Conservation (phyloP, 1,140 invertebrate genomes). For the Temnothorax nylanderi region DNA sequence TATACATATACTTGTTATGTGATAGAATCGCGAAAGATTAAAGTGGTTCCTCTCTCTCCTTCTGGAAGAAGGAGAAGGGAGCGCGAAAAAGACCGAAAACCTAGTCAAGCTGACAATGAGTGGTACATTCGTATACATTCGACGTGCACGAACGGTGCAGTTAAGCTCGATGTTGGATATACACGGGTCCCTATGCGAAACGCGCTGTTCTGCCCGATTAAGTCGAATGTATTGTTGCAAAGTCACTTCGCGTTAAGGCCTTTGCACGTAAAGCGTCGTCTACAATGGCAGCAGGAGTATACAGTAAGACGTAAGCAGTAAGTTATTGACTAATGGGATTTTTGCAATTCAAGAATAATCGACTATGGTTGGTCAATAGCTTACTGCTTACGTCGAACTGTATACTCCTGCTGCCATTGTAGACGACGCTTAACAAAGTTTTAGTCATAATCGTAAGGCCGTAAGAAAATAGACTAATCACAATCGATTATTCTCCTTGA, state of each 20-base stretch:
- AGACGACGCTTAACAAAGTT: too few relatives aligned
- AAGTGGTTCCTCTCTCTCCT: not conserved
- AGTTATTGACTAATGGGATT: too few relatives aligned
- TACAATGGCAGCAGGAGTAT: too few relatives aligned
- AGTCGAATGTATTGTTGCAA: slow-evolving; percentile 57
- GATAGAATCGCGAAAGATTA: not conserved
- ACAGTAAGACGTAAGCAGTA: too few relatives aligned
- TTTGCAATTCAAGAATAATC: too few relatives aligned
- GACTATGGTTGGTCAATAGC: too few relatives aligned
- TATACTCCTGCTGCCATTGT: too few relatives aligned
- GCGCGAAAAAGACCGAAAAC: not conserved
- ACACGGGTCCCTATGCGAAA: slow-evolving; percentile 20
- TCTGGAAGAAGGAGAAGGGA: not conserved
- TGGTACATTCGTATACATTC: slow-evolving; percentile 35
- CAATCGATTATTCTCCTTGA: not conserved
- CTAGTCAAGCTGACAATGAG: not conserved
- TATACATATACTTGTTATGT: not conserved
- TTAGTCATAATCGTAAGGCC: not conserved
- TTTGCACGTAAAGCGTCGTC: too few relatives aligned
- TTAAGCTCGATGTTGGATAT: slow-evolving; percentile 23
- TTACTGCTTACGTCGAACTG: too few relatives aligned
- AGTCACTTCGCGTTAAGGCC: slow-evolving; percentile 42
- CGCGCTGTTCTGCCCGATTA: slow-evolving; percentile 63
- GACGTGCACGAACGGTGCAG: slow-evolving; percentile 34
- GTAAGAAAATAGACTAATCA: not conserved